Evolutionary conservation across 1,140 invertebrate genomes (phyloP).

Genomic region (Atta texana): DNA sequence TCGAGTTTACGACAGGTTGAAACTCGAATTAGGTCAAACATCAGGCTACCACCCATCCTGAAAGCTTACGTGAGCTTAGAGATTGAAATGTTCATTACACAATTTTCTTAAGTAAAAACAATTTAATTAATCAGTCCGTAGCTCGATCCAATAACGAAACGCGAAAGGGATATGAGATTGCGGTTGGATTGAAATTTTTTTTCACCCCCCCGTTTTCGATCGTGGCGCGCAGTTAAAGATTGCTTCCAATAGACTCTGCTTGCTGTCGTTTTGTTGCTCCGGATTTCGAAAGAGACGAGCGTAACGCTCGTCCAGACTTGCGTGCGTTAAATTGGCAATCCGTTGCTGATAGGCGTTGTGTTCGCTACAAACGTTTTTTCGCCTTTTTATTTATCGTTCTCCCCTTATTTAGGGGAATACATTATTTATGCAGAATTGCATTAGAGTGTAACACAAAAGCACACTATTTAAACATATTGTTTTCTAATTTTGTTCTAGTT

Average conservation of each 20-base stretch:
- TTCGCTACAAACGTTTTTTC: slow-evolving; percentile 35
- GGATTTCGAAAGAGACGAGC: slow-evolving; percentile 46
- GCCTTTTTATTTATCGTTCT: slow-evolving; percentile 39
- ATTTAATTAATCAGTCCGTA: slow-evolving; percentile 3
- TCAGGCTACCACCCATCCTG: neutral
- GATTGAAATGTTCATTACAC: neutral
- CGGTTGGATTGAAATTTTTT: slow-evolving; percentile 18
- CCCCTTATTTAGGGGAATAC: slow-evolving; percentile 33
- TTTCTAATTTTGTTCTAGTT: too few species aligned
- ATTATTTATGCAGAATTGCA: slow-evolving; percentile 32
- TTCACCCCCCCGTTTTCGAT: slow-evolving; percentile 12
- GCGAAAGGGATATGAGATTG: slow-evolving; percentile 7
- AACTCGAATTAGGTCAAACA: slow-evolving; percentile 50
- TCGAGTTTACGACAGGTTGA: slow-evolving; percentile 47
- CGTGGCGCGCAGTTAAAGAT: slow-evolving; percentile 29
- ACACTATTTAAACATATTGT: slow-evolving; percentile 15
- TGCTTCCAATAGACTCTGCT: slow-evolving; percentile 35
- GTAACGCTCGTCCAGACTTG: slow-evolving; percentile 41
- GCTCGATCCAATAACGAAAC: neutral
- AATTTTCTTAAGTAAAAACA: neutral
- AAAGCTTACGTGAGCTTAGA: neutral
- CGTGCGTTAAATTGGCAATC: slow-evolving; percentile 60
- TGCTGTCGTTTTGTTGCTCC: slow-evolving; percentile 23
- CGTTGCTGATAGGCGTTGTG: slow-evolving; percentile 56
- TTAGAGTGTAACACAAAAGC: slow-evolving; percentile 3